Percentiles rank a stretch among this genome's conserved stretches.
These are phyloP conservation scores for Unio delphinus DNA, from an alignment of 2,888 invertebrate species.

Conservation along the genomic window DNA sequence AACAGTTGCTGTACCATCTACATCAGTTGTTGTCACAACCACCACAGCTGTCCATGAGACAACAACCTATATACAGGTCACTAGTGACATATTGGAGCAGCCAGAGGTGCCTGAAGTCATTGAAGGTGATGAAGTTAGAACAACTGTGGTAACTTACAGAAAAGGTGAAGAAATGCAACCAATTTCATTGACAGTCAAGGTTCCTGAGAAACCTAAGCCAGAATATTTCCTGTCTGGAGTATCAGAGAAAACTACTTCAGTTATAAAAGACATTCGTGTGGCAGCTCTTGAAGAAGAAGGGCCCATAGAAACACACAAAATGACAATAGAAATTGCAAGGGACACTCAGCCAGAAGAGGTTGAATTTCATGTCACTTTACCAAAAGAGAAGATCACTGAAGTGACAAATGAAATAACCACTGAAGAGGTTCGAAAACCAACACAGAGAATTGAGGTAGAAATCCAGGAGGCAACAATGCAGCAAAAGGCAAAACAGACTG, in stretches of 20 bases:
- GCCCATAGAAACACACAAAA: constrained; percentile 51
- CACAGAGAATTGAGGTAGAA: constrained; percentile 61
- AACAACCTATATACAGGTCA: constrained; percentile 39
- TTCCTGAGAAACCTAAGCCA: constrained; percentile 44
- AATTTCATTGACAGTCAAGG: constrained; percentile 45
- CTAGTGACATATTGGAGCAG: constrained; percentile 29
- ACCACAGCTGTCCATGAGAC: constrained; percentile 11
- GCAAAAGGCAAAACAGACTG: constrained; percentile 47
- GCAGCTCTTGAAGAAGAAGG: constrained; percentile 32
- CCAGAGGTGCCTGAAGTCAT: constrained; percentile 45
- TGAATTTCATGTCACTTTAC: constrained; percentile 40
- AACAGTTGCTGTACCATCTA: constrained; percentile 21
- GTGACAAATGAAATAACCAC: constrained; percentile 31
- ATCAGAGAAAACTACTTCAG: constrained; percentile 46
- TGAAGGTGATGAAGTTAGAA: constrained; percentile 48
- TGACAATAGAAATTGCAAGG: constrained; percentile 63
- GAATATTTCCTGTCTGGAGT: constrained; percentile 44
- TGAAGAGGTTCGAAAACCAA: constrained; percentile 35
- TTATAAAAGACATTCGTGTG: constrained; percentile 51
- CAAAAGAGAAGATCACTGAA: constrained; percentile 31
- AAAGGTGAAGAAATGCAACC: constrained; percentile 47
- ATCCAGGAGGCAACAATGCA: constrained; percentile 57
- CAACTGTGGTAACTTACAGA: constrained; percentile 48
- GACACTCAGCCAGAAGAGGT: constrained; percentile 51
- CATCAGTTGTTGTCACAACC: constrained; percentile 48